These are phyloP conservation scores for Urechis unicinctus DNA, from an alignment of 2,888 invertebrate genomes.

Conservation along the genomic window DNA sequence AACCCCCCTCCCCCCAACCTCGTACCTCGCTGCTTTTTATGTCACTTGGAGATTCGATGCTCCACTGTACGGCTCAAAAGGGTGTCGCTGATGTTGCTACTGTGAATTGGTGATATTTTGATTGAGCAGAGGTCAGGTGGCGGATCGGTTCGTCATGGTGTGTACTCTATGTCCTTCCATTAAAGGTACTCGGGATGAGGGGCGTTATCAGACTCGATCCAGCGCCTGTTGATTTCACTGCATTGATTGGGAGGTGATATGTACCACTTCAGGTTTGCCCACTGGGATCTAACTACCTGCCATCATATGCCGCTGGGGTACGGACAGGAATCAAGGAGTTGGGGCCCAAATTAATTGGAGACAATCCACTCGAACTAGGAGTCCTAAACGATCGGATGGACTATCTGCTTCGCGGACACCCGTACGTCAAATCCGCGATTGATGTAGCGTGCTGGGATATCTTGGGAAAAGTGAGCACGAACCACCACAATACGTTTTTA, in stretches of 20 bases:
- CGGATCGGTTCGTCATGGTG: too few species aligned
- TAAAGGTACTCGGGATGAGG: too few species aligned
- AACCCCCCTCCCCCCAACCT: too few species aligned
- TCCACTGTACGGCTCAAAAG: too few species aligned
- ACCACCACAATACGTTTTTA: background rate
- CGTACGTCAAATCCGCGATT: conserved; percentile 15
- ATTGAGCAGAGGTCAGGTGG: too few species aligned
- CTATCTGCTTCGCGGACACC: conserved; percentile 15
- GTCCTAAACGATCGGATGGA: conserved; percentile 14
- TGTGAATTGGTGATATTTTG: too few species aligned
- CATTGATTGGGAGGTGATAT: background rate
- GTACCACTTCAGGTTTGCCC: conserved; percentile 9
- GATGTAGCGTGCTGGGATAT: conserved; percentile 20
- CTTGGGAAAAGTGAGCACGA: conserved; percentile 14
- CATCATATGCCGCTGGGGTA: conserved; percentile 14
- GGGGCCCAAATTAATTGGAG: conserved; percentile 10
- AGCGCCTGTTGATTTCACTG: too few species aligned
- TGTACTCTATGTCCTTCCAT: too few species aligned
- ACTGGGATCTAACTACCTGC: conserved; percentile 13
- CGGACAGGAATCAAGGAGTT: conserved; percentile 13
- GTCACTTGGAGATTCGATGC: too few species aligned
- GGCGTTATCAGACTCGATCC: too few species aligned
- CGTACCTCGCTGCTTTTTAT: too few species aligned
- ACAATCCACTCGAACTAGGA: conserved; percentile 9
- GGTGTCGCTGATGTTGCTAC: too few species aligned